These are phyloP conservation scores for Eumaeus atala DNA, from an alignment of 1,140 invertebrate genomes.

Conservation along the genomic window DNA sequence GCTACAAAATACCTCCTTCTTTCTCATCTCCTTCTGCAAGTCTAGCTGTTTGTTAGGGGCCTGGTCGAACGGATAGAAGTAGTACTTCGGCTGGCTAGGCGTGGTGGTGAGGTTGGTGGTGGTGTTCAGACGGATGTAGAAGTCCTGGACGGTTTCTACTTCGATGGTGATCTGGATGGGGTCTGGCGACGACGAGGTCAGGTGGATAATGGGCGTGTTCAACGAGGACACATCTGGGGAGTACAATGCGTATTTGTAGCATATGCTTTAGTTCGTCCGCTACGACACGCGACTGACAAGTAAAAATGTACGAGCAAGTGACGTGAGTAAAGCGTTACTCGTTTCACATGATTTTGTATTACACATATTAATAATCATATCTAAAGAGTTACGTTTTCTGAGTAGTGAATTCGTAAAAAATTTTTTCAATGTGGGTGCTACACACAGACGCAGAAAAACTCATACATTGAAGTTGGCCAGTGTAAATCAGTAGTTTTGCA, in stretches of 20 bases:
- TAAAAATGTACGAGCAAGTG: no score
- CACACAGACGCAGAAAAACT: no score
- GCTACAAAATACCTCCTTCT: conserved; percentile 43
- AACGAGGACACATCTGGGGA: conserved; percentile 39
- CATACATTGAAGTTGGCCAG: no score
- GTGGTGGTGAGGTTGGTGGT: conserved; percentile 54
- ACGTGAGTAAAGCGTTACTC: no score
- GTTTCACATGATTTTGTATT: no score
- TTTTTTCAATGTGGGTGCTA: no score
- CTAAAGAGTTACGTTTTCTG: no score
- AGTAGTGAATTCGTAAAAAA: no score
- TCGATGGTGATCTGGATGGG: conserved; percentile 72
- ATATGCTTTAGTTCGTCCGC: no score
- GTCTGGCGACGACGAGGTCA: conserved; percentile 75
- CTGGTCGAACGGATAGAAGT: conserved; percentile 65
- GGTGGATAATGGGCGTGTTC: conserved; percentile 75
- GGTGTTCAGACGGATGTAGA: conserved; percentile 72
- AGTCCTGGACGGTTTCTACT: conserved; percentile 74
- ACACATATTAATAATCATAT: no score
- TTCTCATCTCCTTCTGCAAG: conserved; percentile 28
- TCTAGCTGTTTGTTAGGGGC: conserved; percentile 36
- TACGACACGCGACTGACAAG: no score
- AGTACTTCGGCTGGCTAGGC: conserved; percentile 71
- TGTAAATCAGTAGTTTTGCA: no score
- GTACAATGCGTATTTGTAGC: background rate